Evolutionary conservation across 2,888 invertebrate species (phyloP).

Genomic region (Heteromyza rotundicornis): DNA sequence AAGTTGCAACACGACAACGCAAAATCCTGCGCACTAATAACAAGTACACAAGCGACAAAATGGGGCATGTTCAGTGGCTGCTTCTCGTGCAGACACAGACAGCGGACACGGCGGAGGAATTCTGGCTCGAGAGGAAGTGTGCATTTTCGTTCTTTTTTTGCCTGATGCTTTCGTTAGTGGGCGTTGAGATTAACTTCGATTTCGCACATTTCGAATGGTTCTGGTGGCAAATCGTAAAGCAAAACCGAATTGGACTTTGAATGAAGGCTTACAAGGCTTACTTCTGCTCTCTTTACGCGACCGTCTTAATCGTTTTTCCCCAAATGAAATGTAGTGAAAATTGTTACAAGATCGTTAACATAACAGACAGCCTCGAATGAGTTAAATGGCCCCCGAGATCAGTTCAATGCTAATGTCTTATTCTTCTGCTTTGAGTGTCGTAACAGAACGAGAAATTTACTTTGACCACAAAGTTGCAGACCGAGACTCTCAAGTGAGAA

Average conservation of each 20-base stretch:
- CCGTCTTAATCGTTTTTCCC: background rate
- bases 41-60: slow-evolving; percentile 21
- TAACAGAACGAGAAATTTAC: background rate
- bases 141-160: background rate
- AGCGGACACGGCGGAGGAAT: background rate
- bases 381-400: background rate
- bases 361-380: slow-evolving; percentile 26
- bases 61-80: slow-evolving; percentile 16
- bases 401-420: slow-evolving; percentile 4
- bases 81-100: background rate
- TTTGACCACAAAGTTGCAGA: background rate
- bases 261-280: background rate
- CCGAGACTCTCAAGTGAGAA: background rate
- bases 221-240: background rate
- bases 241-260: background rate
- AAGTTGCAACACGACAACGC: slow-evolving; percentile 14
- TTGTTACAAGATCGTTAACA: slow-evolving; percentile 61
- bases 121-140: background rate
- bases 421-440: background rate
- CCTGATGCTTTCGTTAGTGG: slow-evolving; percentile 46
- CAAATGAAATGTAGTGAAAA: slow-evolving; percentile 30
- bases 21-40: slow-evolving; percentile 1
- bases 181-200: slow-evolving; percentile 59
- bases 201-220: slow-evolving; percentile 39
- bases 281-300: background rate